Evolutionary conservation across 2,797 vertebrate genomes (phyloP).

Genomic region (Hemitrygon akajei): DNA sequence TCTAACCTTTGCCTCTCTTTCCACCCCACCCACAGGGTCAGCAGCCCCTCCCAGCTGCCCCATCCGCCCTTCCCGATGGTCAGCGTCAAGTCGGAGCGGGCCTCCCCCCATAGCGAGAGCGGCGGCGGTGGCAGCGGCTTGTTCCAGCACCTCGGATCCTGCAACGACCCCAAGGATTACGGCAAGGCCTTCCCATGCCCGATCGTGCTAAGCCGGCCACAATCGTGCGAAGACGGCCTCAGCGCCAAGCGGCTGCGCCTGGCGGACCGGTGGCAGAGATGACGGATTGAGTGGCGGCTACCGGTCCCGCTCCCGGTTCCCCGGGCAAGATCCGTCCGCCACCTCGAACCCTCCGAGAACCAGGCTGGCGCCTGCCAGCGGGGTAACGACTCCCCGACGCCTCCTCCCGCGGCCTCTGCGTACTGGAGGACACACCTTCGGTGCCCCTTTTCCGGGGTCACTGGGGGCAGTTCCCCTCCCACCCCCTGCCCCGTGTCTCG

Average conservation of each 20-base stretch:
- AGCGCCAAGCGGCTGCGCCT: slow-evolving; percentile 57
- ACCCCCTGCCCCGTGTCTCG: background rate
- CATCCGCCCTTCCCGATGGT: slow-evolving; percentile 54
- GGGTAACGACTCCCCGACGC: slow-evolving; percentile 47
- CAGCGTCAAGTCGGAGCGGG: slow-evolving; percentile 83
- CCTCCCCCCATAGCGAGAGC: slow-evolving; percentile 69
- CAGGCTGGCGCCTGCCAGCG: slow-evolving; percentile 61
- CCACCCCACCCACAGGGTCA: slow-evolving; percentile 32
- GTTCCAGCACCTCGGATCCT: slow-evolving; percentile 53
- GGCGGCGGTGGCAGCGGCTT: slow-evolving; percentile 52
- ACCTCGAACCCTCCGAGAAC: slow-evolving; percentile 39
- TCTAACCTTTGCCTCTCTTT: background rate
- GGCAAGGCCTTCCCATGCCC: slow-evolving; percentile 57
- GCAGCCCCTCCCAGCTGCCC: slow-evolving; percentile 40
- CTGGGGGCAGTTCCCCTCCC: background rate
- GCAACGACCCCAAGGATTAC: slow-evolving; percentile 56
- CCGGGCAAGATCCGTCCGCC: background rate
- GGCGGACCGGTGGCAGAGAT: slow-evolving; percentile 75
- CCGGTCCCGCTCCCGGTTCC: background rate
- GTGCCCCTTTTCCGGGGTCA: too few relatives aligned
- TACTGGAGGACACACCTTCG: background rate
- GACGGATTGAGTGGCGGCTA: slow-evolving; percentile 38
- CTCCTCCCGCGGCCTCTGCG: background rate
- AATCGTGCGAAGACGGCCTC: slow-evolving; percentile 50
- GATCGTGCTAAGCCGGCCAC: slow-evolving; percentile 47